phyloP scores from a whole-genome alignment of 2,797 vertebrate genomes.

The Dermochelys coriacea region DNA sequence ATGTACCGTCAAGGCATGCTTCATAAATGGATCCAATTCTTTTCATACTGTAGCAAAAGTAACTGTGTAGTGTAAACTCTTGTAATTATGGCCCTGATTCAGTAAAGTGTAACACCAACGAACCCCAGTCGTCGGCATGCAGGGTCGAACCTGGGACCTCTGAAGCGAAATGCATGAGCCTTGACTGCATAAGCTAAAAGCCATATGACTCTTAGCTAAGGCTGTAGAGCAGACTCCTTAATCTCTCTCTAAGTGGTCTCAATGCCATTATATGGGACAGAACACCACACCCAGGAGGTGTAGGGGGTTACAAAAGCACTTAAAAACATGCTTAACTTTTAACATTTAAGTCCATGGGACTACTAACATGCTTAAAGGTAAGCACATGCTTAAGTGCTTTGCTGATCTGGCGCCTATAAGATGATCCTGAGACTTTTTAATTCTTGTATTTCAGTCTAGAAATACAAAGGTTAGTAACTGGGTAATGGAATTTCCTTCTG shows the following conservation, averaged over 20 bases:
- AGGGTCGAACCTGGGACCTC: too few species aligned
- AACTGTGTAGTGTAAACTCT: slow-evolving; percentile 43
- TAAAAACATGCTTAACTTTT: background rate
- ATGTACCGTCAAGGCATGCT: slow-evolving; percentile 55
- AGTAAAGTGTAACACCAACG: background rate
- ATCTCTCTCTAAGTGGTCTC: too few species aligned
- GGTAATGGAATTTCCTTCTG: background rate
- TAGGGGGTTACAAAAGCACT: background rate
- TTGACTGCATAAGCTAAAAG: too few species aligned
- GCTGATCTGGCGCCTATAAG: background rate
- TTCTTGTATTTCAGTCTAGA: background rate
- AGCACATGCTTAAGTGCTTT: background rate
- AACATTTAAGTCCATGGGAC: background rate
- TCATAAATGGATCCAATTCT: slow-evolving; percentile 57
- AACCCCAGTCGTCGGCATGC: too few species aligned
- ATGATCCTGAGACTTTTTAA: background rate
- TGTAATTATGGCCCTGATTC: slow-evolving; percentile 37
- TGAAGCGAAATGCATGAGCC: too few species aligned
- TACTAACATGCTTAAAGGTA: background rate
- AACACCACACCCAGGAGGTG: too few species aligned
- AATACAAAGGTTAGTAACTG: background rate
- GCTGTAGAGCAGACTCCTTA: too few species aligned
- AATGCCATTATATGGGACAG: too few species aligned
- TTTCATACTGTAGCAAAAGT: slow-evolving; percentile 10
- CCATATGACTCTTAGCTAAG: too few species aligned